Evolutionary conservation across 2,113 vertebrate genomes (phyloP).

Genomic region (Solenodon paradoxus): DNA sequence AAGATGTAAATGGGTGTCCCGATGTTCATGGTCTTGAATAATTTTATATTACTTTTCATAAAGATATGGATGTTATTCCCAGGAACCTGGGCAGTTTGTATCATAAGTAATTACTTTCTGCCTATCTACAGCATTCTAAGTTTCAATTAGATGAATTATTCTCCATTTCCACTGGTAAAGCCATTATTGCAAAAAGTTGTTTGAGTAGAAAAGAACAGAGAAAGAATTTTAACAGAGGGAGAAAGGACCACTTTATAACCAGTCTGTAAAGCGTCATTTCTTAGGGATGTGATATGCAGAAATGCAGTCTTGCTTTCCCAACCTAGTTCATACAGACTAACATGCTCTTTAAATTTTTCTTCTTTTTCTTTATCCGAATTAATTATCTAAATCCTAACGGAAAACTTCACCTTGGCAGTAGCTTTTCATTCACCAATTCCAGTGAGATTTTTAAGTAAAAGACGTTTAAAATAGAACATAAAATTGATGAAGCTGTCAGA

Average conservation of each 20-base stretch:
- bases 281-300: neutral
- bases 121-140: slow-evolving; percentile 40
- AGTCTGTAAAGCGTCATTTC: neutral
- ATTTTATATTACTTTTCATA: slow-evolving; percentile 61
- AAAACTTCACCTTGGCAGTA: neutral
- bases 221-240: slow-evolving; percentile 18
- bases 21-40: slow-evolving; percentile 37
- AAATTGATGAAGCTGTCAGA: neutral
- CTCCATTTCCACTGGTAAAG: slow-evolving; percentile 27
- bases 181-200: slow-evolving; percentile 24
- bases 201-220: slow-evolving; percentile 42
- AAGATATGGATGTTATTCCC: slow-evolving; percentile 39
- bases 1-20: slow-evolving; percentile 55
- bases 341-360: neutral
- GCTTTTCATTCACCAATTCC: neutral
- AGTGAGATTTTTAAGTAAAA: neutral
- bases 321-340: neutral
- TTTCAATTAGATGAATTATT: slow-evolving; percentile 67
- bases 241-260: neutral
- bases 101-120: slow-evolving; percentile 56
- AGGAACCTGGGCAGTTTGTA: neutral
- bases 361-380: neutral
- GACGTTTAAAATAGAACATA: neutral
- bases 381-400: neutral
- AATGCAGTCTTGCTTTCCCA: neutral